Evolutionary conservation across 92 coral and sea anemone genomes (phyloP).

Genomic region (Montipora capitata): DNA sequence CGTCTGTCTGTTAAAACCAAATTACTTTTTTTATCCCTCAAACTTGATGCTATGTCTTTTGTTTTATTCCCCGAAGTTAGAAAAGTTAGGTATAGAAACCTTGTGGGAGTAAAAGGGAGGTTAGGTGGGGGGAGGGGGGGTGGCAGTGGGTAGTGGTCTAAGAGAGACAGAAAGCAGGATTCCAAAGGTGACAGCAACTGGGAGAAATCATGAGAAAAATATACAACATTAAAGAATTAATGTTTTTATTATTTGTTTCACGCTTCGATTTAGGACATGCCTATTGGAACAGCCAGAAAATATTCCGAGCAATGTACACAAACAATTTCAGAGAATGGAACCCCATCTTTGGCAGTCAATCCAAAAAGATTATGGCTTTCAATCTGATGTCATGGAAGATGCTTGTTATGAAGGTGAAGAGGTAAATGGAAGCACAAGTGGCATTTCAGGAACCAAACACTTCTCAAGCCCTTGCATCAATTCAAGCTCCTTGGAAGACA

Average conservation of each 20-base stretch:
- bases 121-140: neutral
- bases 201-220: neutral
- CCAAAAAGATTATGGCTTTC: slow-evolving; percentile 41
- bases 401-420: neutral
- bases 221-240: neutral
- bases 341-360: slow-evolving; percentile 50
- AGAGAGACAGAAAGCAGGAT: neutral
- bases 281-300: slow-evolving; percentile 51
- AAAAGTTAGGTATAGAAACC: neutral
- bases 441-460: neutral
- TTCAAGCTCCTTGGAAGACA: slow-evolving; percentile 16
- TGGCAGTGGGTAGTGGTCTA: no score
- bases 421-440: neutral
- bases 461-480: slow-evolving; percentile 15
- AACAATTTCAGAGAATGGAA: slow-evolving; percentile 50
- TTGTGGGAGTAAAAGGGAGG: no score
- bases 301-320: slow-evolving; percentile 41
- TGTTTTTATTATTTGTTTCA: neutral
- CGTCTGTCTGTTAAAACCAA: no score
- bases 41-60: neutral
- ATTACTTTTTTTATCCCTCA: neutral
- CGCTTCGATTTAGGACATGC: slow-evolving; percentile 17
- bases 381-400: slow-evolving; percentile 19
- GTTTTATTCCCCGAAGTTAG: neutral
- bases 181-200: neutral